These are phyloP conservation scores for Stigmatopora argus DNA, from an alignment of 2,113 vertebrate species.

Conservation along the genomic window DNA sequence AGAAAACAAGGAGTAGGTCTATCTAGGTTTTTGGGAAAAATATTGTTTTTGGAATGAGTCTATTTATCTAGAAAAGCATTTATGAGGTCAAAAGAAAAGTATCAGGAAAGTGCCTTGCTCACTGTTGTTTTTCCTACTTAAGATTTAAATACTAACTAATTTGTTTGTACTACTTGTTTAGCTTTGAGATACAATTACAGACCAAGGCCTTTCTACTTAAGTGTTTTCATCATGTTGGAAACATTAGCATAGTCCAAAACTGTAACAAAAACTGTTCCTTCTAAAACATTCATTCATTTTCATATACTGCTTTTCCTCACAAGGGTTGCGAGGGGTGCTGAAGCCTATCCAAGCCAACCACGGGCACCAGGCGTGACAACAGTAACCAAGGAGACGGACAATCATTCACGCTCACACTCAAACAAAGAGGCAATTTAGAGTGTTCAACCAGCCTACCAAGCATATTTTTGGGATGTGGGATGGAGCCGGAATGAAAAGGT, in stretches of 20 bases:
- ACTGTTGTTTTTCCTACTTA: not conserved
- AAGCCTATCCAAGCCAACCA: too few species aligned
- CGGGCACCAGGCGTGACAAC: too few species aligned
- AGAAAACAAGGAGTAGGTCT: not conserved
- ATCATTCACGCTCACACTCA: too few species aligned
- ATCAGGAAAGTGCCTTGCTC: not conserved
- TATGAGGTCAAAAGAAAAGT: not conserved
- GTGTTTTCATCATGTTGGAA: not conserved
- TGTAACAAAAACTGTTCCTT: not conserved
- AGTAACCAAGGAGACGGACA: too few species aligned
- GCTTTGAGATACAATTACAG: not conserved
- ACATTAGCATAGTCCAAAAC: not conserved
- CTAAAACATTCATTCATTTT: too few species aligned
- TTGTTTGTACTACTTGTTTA: not conserved
- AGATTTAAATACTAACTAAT: not conserved
- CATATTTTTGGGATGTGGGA: too few species aligned
- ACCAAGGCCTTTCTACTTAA: not conserved
- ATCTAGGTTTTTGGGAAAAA: not conserved
- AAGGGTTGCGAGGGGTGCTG: too few species aligned
- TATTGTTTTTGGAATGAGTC: not conserved
- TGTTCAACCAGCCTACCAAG: too few species aligned
- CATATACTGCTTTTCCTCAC: too few species aligned
- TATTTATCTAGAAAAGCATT: not conserved
- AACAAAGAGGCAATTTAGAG: too few species aligned
- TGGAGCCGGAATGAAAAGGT: too few species aligned